phyloP scores from a whole-genome alignment of 2,113 vertebrate genomes.

The Gorsachius goisagi region DNA sequence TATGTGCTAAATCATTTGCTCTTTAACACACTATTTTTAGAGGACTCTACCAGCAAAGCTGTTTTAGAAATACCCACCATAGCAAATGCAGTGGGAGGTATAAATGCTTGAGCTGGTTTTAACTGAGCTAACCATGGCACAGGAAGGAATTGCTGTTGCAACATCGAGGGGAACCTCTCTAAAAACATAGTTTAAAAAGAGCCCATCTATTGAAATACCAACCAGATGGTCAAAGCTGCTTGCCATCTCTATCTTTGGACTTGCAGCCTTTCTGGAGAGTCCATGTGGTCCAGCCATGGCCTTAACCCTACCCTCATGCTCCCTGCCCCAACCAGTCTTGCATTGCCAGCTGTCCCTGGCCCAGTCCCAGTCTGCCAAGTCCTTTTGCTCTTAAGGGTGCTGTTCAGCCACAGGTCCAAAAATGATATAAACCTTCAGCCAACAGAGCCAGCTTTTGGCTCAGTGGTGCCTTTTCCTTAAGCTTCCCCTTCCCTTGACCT shows the following conservation, averaged over 20 bases:
- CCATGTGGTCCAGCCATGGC: background rate
- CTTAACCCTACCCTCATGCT: background rate
- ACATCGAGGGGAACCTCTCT: background rate
- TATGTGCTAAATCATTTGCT: constrained; percentile 28
- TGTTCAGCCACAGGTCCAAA: background rate
- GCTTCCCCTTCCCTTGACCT: constrained; percentile 25
- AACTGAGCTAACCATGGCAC: background rate
- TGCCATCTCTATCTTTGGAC: background rate
- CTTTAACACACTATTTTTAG: background rate
- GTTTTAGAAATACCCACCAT: background rate
- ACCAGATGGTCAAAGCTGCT: background rate
- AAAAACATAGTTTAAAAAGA: background rate
- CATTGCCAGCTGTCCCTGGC: background rate
- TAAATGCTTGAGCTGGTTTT: background rate
- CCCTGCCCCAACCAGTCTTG: background rate
- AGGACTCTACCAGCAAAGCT: background rate
- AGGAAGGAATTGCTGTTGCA: background rate
- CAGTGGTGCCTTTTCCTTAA: background rate
- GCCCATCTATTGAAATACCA: background rate
- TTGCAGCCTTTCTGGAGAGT: background rate
- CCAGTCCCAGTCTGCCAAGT: background rate
- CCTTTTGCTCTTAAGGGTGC: background rate
- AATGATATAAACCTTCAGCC: background rate
- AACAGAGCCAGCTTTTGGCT: background rate
- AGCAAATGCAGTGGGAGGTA: background rate